Conservation (phyloP, 2,888 invertebrate genomes). For the Clunio marinus region DNA sequence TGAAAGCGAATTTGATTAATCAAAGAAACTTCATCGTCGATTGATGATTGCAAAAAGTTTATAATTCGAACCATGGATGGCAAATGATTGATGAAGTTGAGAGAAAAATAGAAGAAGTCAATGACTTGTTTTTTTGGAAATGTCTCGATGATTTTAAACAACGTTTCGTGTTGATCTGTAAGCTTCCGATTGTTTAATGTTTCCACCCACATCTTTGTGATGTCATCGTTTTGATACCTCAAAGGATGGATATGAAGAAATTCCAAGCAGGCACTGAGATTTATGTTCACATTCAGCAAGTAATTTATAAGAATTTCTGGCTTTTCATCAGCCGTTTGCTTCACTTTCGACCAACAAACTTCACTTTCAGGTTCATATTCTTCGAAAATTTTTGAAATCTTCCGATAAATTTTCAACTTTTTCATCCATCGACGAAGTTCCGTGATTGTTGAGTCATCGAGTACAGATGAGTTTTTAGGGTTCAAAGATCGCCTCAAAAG, state of each 20-base stretch:
- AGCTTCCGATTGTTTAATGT: constrained; percentile 52
- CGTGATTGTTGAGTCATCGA: background rate
- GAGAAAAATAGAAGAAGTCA: constrained; percentile 48
- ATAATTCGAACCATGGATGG: constrained; percentile 50
- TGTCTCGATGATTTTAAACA: constrained; percentile 56
- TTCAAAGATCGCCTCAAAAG: background rate
- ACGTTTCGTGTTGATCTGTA: constrained; percentile 52
- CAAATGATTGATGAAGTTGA: background rate
- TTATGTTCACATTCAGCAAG: background rate
- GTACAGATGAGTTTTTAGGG: background rate
- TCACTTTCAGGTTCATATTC: constrained; percentile 46
- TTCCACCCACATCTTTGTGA: constrained; percentile 25
- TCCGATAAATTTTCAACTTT: constrained; percentile 51
- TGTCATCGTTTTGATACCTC: constrained; percentile 54
- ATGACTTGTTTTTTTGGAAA: constrained; percentile 59
- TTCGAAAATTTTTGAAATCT: constrained; percentile 47
- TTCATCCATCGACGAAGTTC: constrained; percentile 40
- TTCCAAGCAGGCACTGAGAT: constrained; percentile 58
- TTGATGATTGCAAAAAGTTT: constrained; percentile 44
- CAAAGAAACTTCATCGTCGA: constrained; percentile 55
- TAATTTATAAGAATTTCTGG: constrained; percentile 40
- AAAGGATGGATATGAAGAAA: constrained; percentile 65
- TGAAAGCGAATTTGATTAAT: constrained; percentile 57
- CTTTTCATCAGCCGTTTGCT: constrained; percentile 49
- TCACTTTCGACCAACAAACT: constrained; percentile 53